Percentiles rank a stretch among this genome's conserved stretches.
phyloP scores from a whole-genome alignment of 2,888 invertebrate species.

The Acleris laterana region DNA sequence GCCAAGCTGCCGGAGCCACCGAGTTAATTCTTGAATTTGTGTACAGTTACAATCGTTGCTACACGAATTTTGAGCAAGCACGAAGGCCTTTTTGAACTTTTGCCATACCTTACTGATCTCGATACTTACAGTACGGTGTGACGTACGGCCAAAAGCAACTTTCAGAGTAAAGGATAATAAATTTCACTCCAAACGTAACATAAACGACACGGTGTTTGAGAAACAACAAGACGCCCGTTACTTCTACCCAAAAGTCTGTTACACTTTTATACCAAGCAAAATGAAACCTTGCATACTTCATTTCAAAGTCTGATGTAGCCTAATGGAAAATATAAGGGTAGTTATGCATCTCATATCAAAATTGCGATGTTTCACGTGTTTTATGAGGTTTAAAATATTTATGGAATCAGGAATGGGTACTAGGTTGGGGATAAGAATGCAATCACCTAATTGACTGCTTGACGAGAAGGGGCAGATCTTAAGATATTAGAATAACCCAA shows the following conservation, averaged over 20 bases:
- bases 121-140: slow-evolving; percentile 40
- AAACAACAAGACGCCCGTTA: slow-evolving; percentile 23
- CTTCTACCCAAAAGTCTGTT: not conserved
- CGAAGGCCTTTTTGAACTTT: no score
- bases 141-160: slow-evolving; percentile 35
- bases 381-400: slow-evolving; percentile 33
- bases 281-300: no score
- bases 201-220: slow-evolving; percentile 39
- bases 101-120: no score
- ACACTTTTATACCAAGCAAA: no score
- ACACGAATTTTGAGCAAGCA: no score
- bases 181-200: slow-evolving; percentile 44
- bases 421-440: not conserved
- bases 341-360: not conserved
- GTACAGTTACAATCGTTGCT: no score
- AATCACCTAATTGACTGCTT: slow-evolving; percentile 9
- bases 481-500: no score
- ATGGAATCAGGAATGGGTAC: slow-evolving; percentile 24
- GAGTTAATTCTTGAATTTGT: no score
- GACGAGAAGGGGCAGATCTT: not conserved
- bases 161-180: slow-evolving; percentile 45
- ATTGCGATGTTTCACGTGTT: slow-evolving; percentile 18
- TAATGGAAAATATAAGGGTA: no score
- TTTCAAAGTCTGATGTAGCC: no score
- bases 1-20: no score